phyloP scores from a whole-genome alignment of 2,888 invertebrate species.

The Xanthorhoe designata region DNA sequence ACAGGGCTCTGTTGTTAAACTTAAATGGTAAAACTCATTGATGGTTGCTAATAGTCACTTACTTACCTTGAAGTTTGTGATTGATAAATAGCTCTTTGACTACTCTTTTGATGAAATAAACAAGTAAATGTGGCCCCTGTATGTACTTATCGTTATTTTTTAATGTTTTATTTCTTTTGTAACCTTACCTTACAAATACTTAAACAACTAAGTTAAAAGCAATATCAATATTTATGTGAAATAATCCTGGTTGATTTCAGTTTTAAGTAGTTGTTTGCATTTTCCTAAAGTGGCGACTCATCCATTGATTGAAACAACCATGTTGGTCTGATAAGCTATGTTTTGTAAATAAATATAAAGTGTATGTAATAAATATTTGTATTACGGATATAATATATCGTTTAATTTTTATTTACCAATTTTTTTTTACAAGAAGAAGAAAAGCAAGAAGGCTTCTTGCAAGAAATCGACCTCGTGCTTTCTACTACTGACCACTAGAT shows the following conservation, averaged over 20 bases:
- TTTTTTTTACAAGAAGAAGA: too few relatives aligned
- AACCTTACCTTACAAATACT: background rate
- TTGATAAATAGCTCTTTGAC: background rate
- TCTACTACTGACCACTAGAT: background rate
- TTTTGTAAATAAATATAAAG: conserved; percentile 41
- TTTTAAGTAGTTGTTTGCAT: background rate
- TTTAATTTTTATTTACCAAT: conserved; percentile 6
- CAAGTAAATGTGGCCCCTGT: background rate
- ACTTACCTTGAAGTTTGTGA: background rate
- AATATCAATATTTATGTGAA: background rate
- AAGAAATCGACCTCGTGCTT: background rate
- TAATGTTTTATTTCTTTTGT: background rate
- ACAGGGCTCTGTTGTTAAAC: background rate
- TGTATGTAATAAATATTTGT: conserved; percentile 31
- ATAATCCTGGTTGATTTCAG: background rate
- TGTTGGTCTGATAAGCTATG: conserved; percentile 26
- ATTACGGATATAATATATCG: background rate
- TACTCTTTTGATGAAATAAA: background rate
- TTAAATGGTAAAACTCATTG: background rate
- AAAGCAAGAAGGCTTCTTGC: background rate
- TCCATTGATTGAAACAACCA: conserved; percentile 5
- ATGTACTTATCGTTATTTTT: background rate
- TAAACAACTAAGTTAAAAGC: background rate
- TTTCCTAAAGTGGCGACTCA: background rate
- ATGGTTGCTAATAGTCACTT: background rate